A percentile compares a stretch with the other conserved stretches of the same genome.
These are phyloP conservation scores for Pseudomugil tenellus DNA, from an alignment of 2,797 vertebrate genomes.

Conservation along the genomic window DNA sequence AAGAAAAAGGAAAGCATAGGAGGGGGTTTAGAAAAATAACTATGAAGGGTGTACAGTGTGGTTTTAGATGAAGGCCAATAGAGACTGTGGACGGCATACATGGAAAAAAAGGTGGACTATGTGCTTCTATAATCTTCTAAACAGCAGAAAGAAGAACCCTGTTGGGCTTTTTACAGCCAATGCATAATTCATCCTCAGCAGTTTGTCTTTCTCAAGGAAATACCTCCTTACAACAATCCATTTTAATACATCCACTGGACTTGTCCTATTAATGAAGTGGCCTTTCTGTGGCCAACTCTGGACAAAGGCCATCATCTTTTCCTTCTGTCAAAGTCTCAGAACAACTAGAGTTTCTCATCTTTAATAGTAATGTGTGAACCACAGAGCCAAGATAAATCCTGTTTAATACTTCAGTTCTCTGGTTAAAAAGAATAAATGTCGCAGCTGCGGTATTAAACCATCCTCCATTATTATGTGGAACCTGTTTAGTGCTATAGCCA, in stretches of 20 bases:
- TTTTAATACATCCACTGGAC: constrained; percentile 58
- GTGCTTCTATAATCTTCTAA: constrained; percentile 59
- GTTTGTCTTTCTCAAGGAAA: constrained; percentile 73
- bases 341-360: constrained; percentile 48
- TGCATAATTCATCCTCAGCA: constrained; percentile 74
- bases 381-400: constrained; percentile 51
- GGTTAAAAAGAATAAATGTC: constrained; percentile 44
- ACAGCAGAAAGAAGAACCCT: constrained; percentile 50
- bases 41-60: constrained; percentile 46
- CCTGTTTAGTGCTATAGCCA: constrained; percentile 26
- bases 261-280: constrained; percentile 62
- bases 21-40: constrained; percentile 47
- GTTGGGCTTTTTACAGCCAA: constrained; percentile 62
- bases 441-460: constrained; percentile 24
- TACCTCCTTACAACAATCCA: constrained; percentile 67
- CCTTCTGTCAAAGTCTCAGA: constrained; percentile 40
- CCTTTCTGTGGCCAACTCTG: constrained; percentile 43
- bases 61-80: constrained; percentile 52
- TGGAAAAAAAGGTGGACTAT: constrained; percentile 64
- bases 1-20: constrained; percentile 37
- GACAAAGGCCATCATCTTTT: constrained; percentile 59
- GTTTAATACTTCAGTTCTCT: constrained; percentile 26
- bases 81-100: constrained; percentile 56
- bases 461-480: constrained; percentile 20
- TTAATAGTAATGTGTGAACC: constrained; percentile 49